Evolutionary conservation across 2,888 invertebrate species (phyloP), one percentile per base, ranked within the genome.

Genomic region (Leptopilina myrica): DNA sequence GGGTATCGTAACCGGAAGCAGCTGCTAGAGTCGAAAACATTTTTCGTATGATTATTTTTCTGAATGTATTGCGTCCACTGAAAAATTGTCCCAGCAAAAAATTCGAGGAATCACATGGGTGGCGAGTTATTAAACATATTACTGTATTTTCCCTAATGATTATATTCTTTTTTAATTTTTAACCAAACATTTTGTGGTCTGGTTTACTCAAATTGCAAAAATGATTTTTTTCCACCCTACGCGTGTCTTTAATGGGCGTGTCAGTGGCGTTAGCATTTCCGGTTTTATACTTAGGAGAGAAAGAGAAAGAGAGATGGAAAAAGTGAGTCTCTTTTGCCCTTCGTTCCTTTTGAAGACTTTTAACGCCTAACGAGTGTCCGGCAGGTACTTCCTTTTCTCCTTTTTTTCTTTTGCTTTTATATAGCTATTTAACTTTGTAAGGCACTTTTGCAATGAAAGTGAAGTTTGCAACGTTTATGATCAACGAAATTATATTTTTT

Each of bases 1-100:
- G 79, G 82, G 81, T 88, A 86, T 86, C 84, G 80, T 82, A 84
- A 86, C 88, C 87, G 89, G 90, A 89, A 90, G 85, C 90, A 90
- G 89, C 90, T 90, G 90, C 84, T 82, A 64, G 69, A 81, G 66
- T 26, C 81, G 85, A 88, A 85, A 43, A 43, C 43, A 43, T 85
- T 85, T 85, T 85, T 80, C 6, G 81, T 77, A 56, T 67, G 49
- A 15, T 49, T 20, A 14, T 49, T 49, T 65, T 8, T 53, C 20
- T 43, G 20, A 76, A 20, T 20, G 20, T n/a, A n/a, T 20, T 78
- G 64, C 65, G 66, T 59, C 78, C 76, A 6, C 7, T 5, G 43
- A 75, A 49, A 59, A n/a, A 49, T 14, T 49, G 14, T 56, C 33
- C 56, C 56, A n/a, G n/a, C n/a, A 20, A 8, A 43, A 43, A 9